Evolutionary conservation across 2,113 vertebrate genomes (phyloP).

Genomic region (Nymphicus hollandicus): DNA sequence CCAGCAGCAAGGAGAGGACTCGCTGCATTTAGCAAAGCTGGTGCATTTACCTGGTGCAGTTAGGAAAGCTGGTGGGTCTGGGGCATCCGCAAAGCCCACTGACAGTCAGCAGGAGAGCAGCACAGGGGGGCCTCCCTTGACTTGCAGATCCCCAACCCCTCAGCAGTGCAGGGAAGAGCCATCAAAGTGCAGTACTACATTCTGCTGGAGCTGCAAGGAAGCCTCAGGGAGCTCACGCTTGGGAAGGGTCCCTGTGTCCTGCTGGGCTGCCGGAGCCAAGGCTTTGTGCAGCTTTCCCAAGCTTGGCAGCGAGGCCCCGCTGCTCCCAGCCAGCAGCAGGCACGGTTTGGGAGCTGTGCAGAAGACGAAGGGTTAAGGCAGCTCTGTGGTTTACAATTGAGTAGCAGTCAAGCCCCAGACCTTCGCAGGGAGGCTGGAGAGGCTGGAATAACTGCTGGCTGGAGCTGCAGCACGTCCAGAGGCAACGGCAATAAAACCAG

Average conservation of each 20-base stretch:
- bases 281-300: not conserved
- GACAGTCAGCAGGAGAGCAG: accelerated
- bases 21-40: not conserved
- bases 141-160: not conserved
- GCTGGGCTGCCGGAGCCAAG: accelerated
- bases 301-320: not conserved
- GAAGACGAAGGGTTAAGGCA: slow-evolving; percentile 47
- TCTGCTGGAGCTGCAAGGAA: not conserved
- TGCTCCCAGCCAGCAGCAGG: not conserved
- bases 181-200: not conserved
- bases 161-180: not conserved
- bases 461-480: slow-evolving; percentile 54
- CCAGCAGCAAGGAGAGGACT: not conserved
- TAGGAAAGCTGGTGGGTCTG: not conserved
- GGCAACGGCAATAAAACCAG: slow-evolving; percentile 55
- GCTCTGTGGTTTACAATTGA: slow-evolving; percentile 39
- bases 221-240: not conserved
- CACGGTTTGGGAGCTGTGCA: not conserved
- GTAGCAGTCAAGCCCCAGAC: slow-evolving; percentile 26
- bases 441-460: slow-evolving; percentile 55
- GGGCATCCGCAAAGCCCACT: accelerated
- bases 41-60: not conserved
- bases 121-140: accelerated
- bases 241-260: not conserved
- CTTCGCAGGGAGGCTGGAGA: slow-evolving; percentile 41